Evolutionary conservation across 2,797 vertebrate species (phyloP), one percentile per base, ranked within the genome.

Genomic region (Megalops cyprinoides): DNA sequence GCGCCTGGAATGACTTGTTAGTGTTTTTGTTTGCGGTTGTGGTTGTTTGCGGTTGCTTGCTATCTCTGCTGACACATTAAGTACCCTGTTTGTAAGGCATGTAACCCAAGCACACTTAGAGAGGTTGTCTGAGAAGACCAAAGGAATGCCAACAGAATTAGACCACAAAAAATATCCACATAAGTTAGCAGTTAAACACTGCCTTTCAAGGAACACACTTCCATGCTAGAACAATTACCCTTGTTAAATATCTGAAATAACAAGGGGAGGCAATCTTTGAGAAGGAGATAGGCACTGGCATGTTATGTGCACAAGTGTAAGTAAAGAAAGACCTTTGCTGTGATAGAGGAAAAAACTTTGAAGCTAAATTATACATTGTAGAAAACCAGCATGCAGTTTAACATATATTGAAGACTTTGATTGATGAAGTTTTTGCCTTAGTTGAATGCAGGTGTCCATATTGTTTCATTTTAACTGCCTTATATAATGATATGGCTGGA

Each of bases 171-270:
- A 87, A 76, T 85, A 44, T 85, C 84, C 86, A 88, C 91, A 91
- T 83, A 84, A 87, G 89, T 90, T 87, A 88, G 81, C 86, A 88
- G 87, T 92, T 92, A 92, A 86, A 86, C 87, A 81, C 65, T 84
- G 86, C 82, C 88, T 90, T 80, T 84, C 83, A 83, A 79, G 83
- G 28, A 18, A 51, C 67, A 56, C 83, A 51, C 85, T 84, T 83
- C 81, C 93, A 93, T 91, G 88, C 87, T 89, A 85, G 83, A 92
- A 88, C 91, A 90, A 92, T 94, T 92, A 92, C 78, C 84, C 85
- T 8, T 42, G 81, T 87, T 88, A 87, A 90, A 92, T 90, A 91
- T 87, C 87, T 88, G 85, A 86, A 91, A 93, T 89, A 89, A 86
- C 87, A 78, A 44, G 34, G 56, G n/a, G 55, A n/a, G n/a, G 12